Conservation (phyloP, 1,140 invertebrate genomes). For the Drosophila kikkawai region DNA sequence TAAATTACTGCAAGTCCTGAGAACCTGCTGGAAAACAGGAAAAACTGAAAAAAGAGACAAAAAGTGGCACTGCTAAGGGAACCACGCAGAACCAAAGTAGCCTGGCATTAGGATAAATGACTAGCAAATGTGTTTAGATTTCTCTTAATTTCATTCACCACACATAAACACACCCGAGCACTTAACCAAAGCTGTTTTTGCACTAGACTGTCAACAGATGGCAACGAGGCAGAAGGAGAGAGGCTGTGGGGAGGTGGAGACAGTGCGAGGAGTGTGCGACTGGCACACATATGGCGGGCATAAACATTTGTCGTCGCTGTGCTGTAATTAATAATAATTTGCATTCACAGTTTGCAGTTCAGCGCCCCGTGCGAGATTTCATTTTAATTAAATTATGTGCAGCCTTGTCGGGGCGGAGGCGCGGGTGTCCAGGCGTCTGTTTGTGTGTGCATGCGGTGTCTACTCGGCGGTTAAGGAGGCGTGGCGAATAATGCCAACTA, state of each 20-base stretch:
- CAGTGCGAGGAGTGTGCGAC: conserved; percentile 2
- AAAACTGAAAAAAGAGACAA: background rate
- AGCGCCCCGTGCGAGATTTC: conserved; percentile 48
- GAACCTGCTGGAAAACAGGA: background rate
- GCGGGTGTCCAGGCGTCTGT: background rate
- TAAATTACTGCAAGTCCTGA: background rate
- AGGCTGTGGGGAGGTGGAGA: too few species aligned
- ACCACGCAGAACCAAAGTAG: conserved; percentile 11
- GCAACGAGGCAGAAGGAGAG: background rate
- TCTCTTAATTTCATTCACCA: conserved; percentile 35
- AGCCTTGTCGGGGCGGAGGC: conserved; percentile 24
- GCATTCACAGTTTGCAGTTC: conserved; percentile 55
- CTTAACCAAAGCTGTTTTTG: conserved; percentile 43
- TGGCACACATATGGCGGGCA: conserved; percentile 46
- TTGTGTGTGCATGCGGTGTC: conserved; percentile 11
- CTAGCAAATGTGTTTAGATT: conserved; percentile 47
- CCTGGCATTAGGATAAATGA: conserved; percentile 29
- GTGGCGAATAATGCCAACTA: conserved; percentile 43
- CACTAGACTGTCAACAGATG: conserved; percentile 42
- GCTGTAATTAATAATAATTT: conserved; percentile 59
- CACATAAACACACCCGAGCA: conserved; percentile 35
- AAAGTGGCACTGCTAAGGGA: background rate
- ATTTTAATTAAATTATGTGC: conserved; percentile 54
- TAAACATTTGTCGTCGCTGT: conserved; percentile 48
- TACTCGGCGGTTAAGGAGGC: conserved; percentile 30